Evolutionary conservation across 1,140 invertebrate genomes (phyloP).

Genomic region (Popillia japonica): DNA sequence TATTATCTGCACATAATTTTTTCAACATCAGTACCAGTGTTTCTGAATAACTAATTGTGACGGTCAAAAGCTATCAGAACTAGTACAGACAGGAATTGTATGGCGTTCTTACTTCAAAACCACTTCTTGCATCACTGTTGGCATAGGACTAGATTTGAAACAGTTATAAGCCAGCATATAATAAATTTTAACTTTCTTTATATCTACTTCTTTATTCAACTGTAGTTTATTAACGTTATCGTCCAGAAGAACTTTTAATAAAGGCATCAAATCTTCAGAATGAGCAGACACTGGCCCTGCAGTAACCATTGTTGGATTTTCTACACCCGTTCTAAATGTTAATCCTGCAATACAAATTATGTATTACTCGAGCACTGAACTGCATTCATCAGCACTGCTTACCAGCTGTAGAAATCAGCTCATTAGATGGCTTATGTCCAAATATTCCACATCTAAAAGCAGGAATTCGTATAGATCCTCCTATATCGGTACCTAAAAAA

Average conservation of each 20-base stretch:
- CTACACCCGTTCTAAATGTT: slow-evolving; percentile 68
- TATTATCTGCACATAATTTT: too few species aligned
- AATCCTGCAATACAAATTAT: slow-evolving; percentile 62
- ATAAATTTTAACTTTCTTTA: slow-evolving; percentile 76
- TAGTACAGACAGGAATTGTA: background rate
- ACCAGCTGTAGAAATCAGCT: slow-evolving; percentile 50
- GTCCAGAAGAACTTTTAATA: slow-evolving; percentile 71
- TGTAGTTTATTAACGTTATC: slow-evolving; percentile 61
- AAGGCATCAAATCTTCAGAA: slow-evolving; percentile 76
- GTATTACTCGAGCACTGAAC: slow-evolving; percentile 10
- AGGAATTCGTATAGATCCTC: slow-evolving; percentile 94
- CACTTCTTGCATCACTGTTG: slow-evolving; percentile 51
- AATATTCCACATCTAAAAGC: slow-evolving; percentile 94
- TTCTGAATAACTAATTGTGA: too few species aligned
- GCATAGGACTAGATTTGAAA: slow-evolving; percentile 73
- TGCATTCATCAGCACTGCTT: slow-evolving; percentile 22
- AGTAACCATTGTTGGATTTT: slow-evolving; percentile 69
- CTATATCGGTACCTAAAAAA: slow-evolving; percentile 80
- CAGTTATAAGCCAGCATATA: slow-evolving; percentile 80
- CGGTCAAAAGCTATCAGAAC: background rate
- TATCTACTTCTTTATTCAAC: slow-evolving; percentile 67
- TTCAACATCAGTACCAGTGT: too few species aligned
- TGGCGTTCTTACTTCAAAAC: background rate
- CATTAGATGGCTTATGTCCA: slow-evolving; percentile 84
- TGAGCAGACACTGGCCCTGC: slow-evolving; percentile 83